These are phyloP conservation scores for Drosophila ficusphila DNA, from an alignment of 1,140 invertebrate genomes.

Conservation along the genomic window DNA sequence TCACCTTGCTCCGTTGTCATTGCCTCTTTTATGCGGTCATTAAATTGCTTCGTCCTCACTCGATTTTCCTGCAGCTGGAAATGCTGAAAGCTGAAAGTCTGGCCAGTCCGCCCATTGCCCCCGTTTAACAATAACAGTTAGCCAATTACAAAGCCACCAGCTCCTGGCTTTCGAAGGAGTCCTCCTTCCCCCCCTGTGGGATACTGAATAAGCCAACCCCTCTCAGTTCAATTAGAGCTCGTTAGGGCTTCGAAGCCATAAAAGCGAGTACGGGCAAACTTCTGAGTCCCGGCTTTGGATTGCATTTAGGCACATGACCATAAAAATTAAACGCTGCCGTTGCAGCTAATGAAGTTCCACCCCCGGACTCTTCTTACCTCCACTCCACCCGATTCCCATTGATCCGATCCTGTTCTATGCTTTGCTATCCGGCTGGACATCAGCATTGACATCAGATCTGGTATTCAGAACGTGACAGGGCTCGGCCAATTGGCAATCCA, in stretches of 20 bases:
- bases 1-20: slow-evolving; percentile 18
- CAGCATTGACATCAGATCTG: slow-evolving; percentile 21
- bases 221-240: slow-evolving; percentile 70
- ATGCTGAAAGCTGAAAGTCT: no score
- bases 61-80: slow-evolving; percentile 13
- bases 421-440: slow-evolving; percentile 25
- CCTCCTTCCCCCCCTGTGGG: not conserved
- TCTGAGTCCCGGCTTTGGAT: slow-evolving; percentile 15
- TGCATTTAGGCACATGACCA: slow-evolving; percentile 75
- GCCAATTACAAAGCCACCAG: slow-evolving; percentile 64
- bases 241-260: slow-evolving; percentile 74
- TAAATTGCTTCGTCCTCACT: slow-evolving; percentile 23
- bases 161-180: slow-evolving; percentile 1
- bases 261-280: slow-evolving; percentile 52
- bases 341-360: slow-evolving; percentile 72
- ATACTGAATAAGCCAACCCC: slow-evolving; percentile 1
- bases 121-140: slow-evolving; percentile 78
- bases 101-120: slow-evolving; percentile 30
- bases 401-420: slow-evolving; percentile 3
- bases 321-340: slow-evolving; percentile 75
- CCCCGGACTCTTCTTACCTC: not conserved
- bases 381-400: not conserved
- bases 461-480: slow-evolving; percentile 53
- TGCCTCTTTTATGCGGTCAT: slow-evolving; percentile 17
- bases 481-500: slow-evolving; percentile 49